phyloP scores from a whole-genome alignment of 2,888 invertebrate species.

The Tenthredo scrophulariae region DNA sequence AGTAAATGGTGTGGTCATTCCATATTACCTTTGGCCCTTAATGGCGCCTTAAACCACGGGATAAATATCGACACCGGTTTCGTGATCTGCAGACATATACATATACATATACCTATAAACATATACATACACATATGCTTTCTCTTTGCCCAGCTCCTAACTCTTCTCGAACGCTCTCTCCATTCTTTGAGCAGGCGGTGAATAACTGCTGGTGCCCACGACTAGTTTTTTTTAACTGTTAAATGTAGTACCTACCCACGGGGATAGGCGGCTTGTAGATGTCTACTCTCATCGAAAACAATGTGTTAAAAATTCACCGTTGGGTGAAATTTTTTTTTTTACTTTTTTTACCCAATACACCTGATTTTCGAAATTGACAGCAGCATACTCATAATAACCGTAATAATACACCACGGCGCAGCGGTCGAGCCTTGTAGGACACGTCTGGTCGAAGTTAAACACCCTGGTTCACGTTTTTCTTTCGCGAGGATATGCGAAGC shows the following conservation, averaged over 20 bases:
- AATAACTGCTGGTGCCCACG: neutral
- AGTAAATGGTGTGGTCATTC: constrained; percentile 73
- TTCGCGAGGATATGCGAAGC: neutral
- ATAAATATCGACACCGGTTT: constrained; percentile 73
- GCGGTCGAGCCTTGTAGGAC: neutral
- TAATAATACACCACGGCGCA: neutral
- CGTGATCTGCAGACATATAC: neutral
- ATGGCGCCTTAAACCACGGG: constrained; percentile 66
- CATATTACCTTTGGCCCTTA: constrained; percentile 72
- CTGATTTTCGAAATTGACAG: neutral
- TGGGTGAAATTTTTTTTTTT: neutral
- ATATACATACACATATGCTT: neutral
- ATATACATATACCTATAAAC: neutral
- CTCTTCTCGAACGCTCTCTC: constrained; percentile 45
- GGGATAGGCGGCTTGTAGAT: neutral
- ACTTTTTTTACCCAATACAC: neutral
- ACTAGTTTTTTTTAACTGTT: constrained; percentile 9
- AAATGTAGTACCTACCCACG: neutral
- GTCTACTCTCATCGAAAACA: neutral
- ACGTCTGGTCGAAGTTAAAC: neutral
- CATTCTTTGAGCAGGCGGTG: neutral
- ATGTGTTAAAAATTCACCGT: neutral
- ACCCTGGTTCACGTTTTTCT: neutral
- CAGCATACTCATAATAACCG: too few species aligned
- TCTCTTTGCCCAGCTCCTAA: constrained; percentile 51